Conservation (phyloP, 1,140 invertebrate species). For the Babylonia areolata region DNA sequence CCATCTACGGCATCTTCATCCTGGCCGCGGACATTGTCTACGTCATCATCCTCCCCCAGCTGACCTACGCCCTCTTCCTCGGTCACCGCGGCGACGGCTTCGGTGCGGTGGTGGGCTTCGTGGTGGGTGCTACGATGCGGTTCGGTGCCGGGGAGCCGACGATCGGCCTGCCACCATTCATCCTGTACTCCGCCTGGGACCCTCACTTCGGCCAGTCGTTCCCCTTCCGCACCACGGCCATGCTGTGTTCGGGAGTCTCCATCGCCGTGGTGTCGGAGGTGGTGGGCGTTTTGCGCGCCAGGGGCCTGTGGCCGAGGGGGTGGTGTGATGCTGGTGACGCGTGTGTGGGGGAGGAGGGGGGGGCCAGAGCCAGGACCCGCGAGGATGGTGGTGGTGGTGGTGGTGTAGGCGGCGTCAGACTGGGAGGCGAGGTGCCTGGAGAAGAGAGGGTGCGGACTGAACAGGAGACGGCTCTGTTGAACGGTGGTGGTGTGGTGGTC, state of each 20-base stretch:
- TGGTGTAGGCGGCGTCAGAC: no score
- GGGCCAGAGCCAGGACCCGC: background rate
- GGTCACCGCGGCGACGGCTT: constrained; percentile 58
- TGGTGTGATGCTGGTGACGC: background rate
- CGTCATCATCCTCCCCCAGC: constrained; percentile 71
- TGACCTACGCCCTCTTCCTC: constrained; percentile 65
- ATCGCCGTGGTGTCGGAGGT: constrained; percentile 54
- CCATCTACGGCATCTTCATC: constrained; percentile 71
- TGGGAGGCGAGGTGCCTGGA: no score
- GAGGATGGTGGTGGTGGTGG: background rate
- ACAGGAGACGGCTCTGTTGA: background rate
- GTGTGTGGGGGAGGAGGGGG: no score
- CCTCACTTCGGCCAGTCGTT: constrained; percentile 64
- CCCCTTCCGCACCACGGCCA: constrained; percentile 70
- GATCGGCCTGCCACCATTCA: constrained; percentile 60
- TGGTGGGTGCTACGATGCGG: constrained; percentile 58
- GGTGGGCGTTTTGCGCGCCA: background rate
- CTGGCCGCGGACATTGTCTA: constrained; percentile 73
- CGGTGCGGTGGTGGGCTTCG: constrained; percentile 62
- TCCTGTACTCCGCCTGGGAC: constrained; percentile 67
- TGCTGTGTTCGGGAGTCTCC: constrained; percentile 58
- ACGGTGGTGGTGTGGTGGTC: background rate
- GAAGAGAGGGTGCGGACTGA: background rate
- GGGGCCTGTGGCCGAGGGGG: background rate
- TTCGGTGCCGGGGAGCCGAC: constrained; percentile 69